Evolutionary conservation across 2,888 invertebrate species (phyloP).

Genomic region (Drosophila niveifrons): DNA sequence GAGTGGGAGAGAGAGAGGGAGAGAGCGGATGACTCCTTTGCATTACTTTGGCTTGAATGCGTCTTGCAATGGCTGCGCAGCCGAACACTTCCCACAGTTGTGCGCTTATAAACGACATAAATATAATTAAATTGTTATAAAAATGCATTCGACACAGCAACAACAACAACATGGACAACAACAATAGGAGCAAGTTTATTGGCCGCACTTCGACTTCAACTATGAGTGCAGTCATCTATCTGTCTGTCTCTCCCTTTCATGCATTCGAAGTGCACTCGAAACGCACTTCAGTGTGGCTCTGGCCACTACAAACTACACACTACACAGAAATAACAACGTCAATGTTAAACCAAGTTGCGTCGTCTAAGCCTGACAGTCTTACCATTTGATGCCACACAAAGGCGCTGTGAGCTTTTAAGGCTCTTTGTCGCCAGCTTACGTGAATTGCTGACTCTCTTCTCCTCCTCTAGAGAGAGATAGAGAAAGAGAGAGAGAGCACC

Average conservation of each 20-base stretch:
- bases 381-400: conserved; percentile 25
- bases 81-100: conserved; percentile 21
- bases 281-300: conserved; percentile 42
- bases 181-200: conserved; percentile 40
- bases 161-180: conserved; percentile 19
- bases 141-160: conserved; percentile 67
- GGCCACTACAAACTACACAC: background rate
- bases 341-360: conserved; percentile 28
- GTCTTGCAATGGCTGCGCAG: conserved; percentile 31
- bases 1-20: background rate
- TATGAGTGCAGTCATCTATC: conserved; percentile 1
- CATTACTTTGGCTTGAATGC: conserved; percentile 72
- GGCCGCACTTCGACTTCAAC: conserved; percentile 20
- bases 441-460: background rate
- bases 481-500: too few relatives aligned
- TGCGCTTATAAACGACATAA: conserved; percentile 61
- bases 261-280: conserved; percentile 37
- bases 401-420: background rate
- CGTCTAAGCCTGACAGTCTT: conserved; percentile 26
- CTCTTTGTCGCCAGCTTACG: conserved; percentile 1
- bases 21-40: conserved; percentile 39
- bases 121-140: conserved; percentile 79
- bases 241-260: background rate
- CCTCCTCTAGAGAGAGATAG: too few relatives aligned
- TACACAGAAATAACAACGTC: conserved; percentile 30